Conservation (phyloP, 2,888 invertebrate species). For the Drosophila kanekoi region DNA sequence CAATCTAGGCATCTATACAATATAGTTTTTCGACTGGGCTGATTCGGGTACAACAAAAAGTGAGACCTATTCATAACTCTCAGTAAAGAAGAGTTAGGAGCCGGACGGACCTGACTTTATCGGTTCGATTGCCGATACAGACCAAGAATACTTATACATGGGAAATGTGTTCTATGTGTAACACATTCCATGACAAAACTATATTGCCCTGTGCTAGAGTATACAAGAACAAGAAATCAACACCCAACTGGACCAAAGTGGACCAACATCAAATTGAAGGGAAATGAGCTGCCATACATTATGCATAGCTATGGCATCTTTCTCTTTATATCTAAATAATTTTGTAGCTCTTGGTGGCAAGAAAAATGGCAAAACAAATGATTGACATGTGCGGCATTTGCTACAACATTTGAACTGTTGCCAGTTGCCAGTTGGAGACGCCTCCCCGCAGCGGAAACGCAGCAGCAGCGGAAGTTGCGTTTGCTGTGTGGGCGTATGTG, state of each 20-base stretch:
- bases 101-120: too few relatives aligned
- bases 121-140: too few relatives aligned
- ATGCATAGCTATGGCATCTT: slow-evolving; percentile 57
- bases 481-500: slow-evolving; percentile 25
- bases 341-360: slow-evolving; percentile 39
- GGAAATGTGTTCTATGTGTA: too few relatives aligned
- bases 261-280: slow-evolving; percentile 32
- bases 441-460: slow-evolving; percentile 65
- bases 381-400: slow-evolving; percentile 80
- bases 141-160: too few relatives aligned
- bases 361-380: slow-evolving; percentile 81
- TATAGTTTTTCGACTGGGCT: too few relatives aligned
- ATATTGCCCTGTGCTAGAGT: too few relatives aligned
- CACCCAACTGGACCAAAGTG: slow-evolving; percentile 12
- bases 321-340: slow-evolving; percentile 25
- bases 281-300: slow-evolving; percentile 65
- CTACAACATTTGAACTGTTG: slow-evolving; percentile 51
- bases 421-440: slow-evolving; percentile 46
- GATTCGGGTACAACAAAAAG: too few relatives aligned
- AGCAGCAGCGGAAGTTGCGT: slow-evolving; percentile 63
- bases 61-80: too few relatives aligned
- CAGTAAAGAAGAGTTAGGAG: too few relatives aligned
- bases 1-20: too few relatives aligned
- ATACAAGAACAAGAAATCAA: slow-evolving; percentile 9
- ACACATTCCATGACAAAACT: too few relatives aligned